Base-by-base conservation (phyloP, 1,140 invertebrate genomes). In the Zaprionus capensis region DNA sequence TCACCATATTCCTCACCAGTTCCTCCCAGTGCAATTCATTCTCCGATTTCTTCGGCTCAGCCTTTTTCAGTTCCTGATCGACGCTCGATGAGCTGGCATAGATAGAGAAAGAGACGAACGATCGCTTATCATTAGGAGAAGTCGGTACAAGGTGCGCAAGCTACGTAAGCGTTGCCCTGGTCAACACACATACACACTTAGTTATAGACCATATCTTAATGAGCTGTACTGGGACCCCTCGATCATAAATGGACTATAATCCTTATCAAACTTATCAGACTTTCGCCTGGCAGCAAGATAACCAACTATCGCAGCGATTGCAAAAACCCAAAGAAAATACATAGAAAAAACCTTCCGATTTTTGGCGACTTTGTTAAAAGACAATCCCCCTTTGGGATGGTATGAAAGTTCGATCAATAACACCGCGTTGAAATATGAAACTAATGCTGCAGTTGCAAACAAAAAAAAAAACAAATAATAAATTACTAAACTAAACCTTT, bases 11-110 rank as follows among this genome's bases (percentile, higher is more conserved):
- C 34, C 96, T 96, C 24, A 97, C 95, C 65, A 98, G 93, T 80
- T 98, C 97, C 84, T 99, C 98, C 99, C 99, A 99, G 82, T 98
- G 97, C 1, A 99, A 93, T 88, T 99, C 98, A 88, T 97, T 98
- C 93, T 99, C 98, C 0, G 97, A 97, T 92, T 98, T 97, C 93
- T 97, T 97, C 2, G 95, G 91, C 59, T 93, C 92, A 14, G 85
- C 31, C 72, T 93, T 93, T 65, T 93, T 93, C 34, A 93, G 93
- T 85, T 98, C 97, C 34, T 93, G 92, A 74, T 91, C 91, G 12
- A 94, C 91, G 58, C 95, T 92, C 91, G 92, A 91, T 51, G 92
- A 92, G 67, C 92, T 93, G 58, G 58, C 31, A 58, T 14, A 34
- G 7, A 11, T 44, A 9, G 5, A 9, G 24, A 38, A 55, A 41